A percentile compares a stretch with the other conserved stretches of the same genome.
These are phyloP conservation scores for Phytoseiulus persimilis DNA, from an alignment of 2,888 invertebrate genomes.

Conservation along the genomic window DNA sequence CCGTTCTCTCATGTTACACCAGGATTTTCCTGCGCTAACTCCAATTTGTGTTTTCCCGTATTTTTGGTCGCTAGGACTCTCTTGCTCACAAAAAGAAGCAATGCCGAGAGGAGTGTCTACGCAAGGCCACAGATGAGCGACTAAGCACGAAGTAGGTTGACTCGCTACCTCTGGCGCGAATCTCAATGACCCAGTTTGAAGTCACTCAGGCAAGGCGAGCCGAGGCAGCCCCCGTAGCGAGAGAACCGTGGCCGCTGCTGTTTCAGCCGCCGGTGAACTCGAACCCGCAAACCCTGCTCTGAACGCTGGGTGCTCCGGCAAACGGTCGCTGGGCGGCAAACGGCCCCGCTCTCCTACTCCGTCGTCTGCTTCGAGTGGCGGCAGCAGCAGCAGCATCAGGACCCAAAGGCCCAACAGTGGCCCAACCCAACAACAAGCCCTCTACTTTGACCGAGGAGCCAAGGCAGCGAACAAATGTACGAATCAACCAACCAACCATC, in stretches of 20 bases:
- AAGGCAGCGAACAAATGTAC: background rate
- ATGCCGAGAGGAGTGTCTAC: background rate
- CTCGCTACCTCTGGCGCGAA: background rate
- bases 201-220: background rate
- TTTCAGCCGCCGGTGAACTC: background rate
- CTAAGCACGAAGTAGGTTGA: background rate
- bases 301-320: background rate
- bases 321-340: background rate
- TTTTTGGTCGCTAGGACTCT: background rate
- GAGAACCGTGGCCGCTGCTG: background rate
- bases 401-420: background rate
- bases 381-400: background rate
- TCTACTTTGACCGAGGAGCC: background rate
- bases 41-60: too few relatives aligned
- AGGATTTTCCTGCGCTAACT: too few relatives aligned
- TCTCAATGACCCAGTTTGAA: background rate
- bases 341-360: slow-evolving; percentile 26
- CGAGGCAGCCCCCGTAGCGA: background rate
- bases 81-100: background rate
- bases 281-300: background rate
- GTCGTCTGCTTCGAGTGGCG: slow-evolving; percentile 23
- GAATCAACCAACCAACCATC: background rate
- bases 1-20: too few relatives aligned
- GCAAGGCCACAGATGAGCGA: background rate
- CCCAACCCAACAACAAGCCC: slow-evolving; percentile 5